Base-by-base conservation (phyloP, 2,888 invertebrate species). In the Auanema freiburgensis region DNA sequence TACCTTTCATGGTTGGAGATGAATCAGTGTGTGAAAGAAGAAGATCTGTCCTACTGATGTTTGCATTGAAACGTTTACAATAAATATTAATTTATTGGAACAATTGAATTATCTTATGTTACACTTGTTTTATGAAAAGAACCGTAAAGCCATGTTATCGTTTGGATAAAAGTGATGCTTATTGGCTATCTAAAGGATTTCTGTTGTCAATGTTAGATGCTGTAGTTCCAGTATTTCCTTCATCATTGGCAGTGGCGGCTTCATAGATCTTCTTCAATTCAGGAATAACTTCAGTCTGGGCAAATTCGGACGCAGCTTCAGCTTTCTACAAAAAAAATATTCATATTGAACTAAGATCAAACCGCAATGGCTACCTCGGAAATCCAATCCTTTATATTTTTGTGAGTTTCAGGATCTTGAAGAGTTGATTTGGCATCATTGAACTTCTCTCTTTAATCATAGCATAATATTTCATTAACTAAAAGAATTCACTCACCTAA, bases 261-360 rank as follows among this genome's bases (percentile, higher is more conserved):
- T 77, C 74, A 57, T 77, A 77, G 52, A 80, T 75, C 61, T 79
- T 79, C 71, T 79, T 78, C 69, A 79, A 63, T 58, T 80, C 78
- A 42, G 80, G 80, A n/a, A 78, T 57, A 23, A 80, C 74, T 59
- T 80, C 80, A 11, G 75, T 72, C 53, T 79, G 72, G 43, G 79
- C 73, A 65, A 79, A 80, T 33, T 73, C 69, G n/a, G 76, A 69
- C 10, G 74, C 73, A 41, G 71, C 69, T 18, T 70, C 73, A 42
- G 78, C 78, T 60, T 77, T 74, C 77, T 77, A 61, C 59, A 76
- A 67, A 6, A 16, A 10, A 54, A n/a, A 49, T 3, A 12, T 11
- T 50, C 42, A 49, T 12, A 55, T 6, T 0, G 33, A 55, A 8
- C 4, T 2, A 55, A 42, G 43, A 41, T 40, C 5, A 55, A 21